Evolutionary conservation across 2,113 vertebrate species (phyloP).

Genomic region (Buteo buteo): DNA sequence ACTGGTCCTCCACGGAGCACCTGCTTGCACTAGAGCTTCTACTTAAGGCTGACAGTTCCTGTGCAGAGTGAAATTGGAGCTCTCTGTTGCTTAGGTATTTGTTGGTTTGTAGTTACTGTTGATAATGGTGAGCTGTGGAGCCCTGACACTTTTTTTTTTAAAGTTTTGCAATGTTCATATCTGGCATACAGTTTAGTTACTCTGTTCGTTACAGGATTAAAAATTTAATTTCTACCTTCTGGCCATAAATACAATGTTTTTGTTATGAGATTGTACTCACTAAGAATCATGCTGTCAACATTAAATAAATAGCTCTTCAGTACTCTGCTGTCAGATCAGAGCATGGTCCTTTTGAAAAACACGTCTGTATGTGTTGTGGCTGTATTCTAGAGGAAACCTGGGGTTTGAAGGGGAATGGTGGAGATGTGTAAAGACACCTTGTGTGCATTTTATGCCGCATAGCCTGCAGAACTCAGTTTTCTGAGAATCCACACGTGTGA

Average conservation of each 20-base stretch:
- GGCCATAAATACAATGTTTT: neutral
- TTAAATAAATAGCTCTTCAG: neutral
- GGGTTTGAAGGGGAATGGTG: neutral
- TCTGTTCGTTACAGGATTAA: neutral
- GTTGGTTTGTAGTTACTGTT: neutral
- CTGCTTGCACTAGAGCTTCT: neutral
- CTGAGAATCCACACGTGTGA: neutral
- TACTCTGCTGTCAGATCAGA: neutral
- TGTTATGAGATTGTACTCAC: rapidly evolving
- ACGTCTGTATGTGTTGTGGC: neutral
- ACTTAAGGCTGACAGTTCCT: neutral
- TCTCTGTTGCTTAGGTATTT: neutral
- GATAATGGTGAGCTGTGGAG: neutral
- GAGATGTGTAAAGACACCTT: neutral
- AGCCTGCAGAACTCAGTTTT: neutral
- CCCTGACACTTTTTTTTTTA: neutral
- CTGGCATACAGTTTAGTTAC: neutral
- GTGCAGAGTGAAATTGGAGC: neutral
- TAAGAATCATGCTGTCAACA: neutral
- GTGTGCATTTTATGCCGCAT: rapidly evolving
- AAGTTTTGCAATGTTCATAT: neutral
- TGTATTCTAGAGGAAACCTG: neutral
- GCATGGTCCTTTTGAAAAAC: neutral
- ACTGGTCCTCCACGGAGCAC: neutral
- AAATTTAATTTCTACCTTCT: neutral